Evolutionary conservation across 2,113 vertebrate genomes (phyloP), one percentile per base, ranked within the genome.

Genomic region (Saguinus midas): DNA sequence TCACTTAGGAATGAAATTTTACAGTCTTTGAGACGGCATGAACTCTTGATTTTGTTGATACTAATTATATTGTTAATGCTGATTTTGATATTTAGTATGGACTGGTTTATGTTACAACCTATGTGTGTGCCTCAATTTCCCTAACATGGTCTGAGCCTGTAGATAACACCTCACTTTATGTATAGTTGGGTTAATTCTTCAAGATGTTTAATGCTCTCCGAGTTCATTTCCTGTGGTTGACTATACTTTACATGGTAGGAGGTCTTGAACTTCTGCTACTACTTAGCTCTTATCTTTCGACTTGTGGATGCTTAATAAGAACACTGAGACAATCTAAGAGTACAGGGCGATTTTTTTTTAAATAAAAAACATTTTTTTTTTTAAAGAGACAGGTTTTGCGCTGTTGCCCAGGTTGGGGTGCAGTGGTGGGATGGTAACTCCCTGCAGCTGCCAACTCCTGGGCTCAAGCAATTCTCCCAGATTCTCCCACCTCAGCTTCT

Each of bases 11-110:
- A 81, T 35, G 35, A 17, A 45, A 40, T 13, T 70, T 35, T 61
- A 43, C 29, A 73, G 21, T 61, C 37, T 96, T 94, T 75, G 9
- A 58, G 76, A 0, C 2, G 6, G n/a, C 66, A 79, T 75, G 13
- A 72, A 66, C 14, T 48, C 37, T 81, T 81, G 76, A 72, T 57
- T 94, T 70, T 93, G 21, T 57, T 57, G 83, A 45, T 40, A 64
- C 0, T 12, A 2, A 72, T 50, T n/a, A 50, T 20, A 48, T 8
- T 29, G 32, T 68, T 79, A 58, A 82, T 13, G 14, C 27, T 70
- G 48, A 45, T 66, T 82, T 95, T 86, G 35, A 32, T 43, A 52
- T 14, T 23, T 58, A 10, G 57, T 43, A 43, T 43, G 64, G 12
- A n/a, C 52, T 82, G 12, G 40, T 75, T 79, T 87, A 55, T 52